Conservation (phyloP, 2,113 vertebrate species). For the Ptychochromis oligacanthus region DNA sequence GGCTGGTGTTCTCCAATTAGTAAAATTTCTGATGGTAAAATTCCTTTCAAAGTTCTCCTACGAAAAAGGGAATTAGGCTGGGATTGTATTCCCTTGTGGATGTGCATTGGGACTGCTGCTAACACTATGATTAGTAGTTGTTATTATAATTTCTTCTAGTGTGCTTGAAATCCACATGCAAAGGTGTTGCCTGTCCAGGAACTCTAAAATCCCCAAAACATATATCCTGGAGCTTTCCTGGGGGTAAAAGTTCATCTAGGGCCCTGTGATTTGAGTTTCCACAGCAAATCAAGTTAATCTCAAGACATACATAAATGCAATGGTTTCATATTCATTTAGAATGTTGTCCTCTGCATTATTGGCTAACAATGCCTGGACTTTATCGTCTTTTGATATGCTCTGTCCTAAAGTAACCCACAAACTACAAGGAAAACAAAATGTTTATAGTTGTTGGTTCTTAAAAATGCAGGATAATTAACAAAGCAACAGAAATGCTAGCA, state of each 20-base stretch:
- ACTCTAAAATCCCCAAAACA: background rate
- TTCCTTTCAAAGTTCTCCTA: no score
- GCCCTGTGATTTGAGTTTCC: background rate
- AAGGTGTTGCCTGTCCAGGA: no score
- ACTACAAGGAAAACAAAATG: background rate
- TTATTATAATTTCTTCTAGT: no score
- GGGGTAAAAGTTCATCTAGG: no score
- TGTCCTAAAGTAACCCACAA: background rate
- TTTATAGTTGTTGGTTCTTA: accelerated
- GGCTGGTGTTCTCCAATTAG: no score
- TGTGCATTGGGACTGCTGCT: no score
- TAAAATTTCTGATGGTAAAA: no score
- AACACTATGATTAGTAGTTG: no score
- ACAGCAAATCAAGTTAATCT: background rate
- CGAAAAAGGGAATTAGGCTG: no score
- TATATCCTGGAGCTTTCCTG: background rate
- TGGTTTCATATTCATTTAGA: background rate
- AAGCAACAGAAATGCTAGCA: accelerated
- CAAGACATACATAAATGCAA: background rate
- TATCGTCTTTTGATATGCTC: background rate
- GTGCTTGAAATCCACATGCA: no score
- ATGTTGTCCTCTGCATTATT: background rate
- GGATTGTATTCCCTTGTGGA: no score
- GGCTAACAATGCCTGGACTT: background rate
- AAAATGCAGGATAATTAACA: background rate